These are phyloP conservation scores for Lasiurus cinereus DNA, from an alignment of 2,113 vertebrate species.

Conservation along the genomic window DNA sequence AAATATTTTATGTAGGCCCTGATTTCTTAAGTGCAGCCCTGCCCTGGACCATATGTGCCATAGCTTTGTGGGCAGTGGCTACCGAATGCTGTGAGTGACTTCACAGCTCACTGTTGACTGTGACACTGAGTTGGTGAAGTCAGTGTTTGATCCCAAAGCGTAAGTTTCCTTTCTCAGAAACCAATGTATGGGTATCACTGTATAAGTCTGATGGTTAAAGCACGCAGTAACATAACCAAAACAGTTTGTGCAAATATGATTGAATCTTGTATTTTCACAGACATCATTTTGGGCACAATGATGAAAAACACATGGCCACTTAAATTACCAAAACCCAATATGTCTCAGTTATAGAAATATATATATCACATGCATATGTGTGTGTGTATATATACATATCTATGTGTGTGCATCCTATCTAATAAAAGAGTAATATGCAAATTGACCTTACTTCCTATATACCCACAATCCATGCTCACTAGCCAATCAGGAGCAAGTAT, in stretches of 20 bases:
- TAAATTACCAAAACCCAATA: neutral
- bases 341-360: neutral
- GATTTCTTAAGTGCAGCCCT: neutral
- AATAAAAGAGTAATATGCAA: too few relatives aligned
- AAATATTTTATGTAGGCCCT: neutral
- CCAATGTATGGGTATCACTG: neutral
- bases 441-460: too few relatives aligned
- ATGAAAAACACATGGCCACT: conserved; percentile 17
- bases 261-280: neutral
- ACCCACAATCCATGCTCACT: too few relatives aligned
- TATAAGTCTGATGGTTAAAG: neutral
- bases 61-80: neutral
- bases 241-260: neutral
- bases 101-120: neutral
- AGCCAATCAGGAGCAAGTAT: too few relatives aligned
- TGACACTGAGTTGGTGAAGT: neutral
- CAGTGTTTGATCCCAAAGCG: neutral
- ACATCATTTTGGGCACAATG: neutral
- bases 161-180: neutral
- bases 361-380: neutral
- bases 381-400: too few relatives aligned
- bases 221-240: neutral
- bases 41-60: neutral
- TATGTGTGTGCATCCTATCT: too few relatives aligned
- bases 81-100: neutral